phyloP scores from a whole-genome alignment of 2,113 vertebrate genomes.

The Empidonax alnorum region DNA sequence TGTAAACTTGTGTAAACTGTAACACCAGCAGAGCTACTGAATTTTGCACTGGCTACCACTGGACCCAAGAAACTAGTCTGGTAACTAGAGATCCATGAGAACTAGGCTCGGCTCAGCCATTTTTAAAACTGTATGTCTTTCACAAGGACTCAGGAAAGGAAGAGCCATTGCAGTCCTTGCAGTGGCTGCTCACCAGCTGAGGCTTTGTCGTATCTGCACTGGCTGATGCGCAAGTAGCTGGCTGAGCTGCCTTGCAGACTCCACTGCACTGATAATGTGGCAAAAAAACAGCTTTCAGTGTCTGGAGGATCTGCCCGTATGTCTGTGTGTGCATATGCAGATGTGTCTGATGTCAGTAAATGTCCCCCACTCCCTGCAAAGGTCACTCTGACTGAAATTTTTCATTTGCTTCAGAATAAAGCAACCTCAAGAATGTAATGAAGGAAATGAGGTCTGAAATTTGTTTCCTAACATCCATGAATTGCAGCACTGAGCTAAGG shows the following conservation, averaged over 20 bases:
- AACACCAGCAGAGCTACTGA: slow-evolving; percentile 39
- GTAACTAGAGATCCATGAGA: not conserved
- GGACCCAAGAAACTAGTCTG: not conserved
- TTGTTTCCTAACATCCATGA: slow-evolving; percentile 37
- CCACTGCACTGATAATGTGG: not conserved
- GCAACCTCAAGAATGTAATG: not conserved
- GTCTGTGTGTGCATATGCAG: not conserved
- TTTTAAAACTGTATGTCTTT: not conserved
- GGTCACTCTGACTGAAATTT: slow-evolving; percentile 31
- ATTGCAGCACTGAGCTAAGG: not conserved
- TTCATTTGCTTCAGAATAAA: slow-evolving; percentile 48
- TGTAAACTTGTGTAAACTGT: slow-evolving; percentile 13
- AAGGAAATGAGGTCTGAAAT: slow-evolving; percentile 54
- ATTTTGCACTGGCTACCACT: slow-evolving; percentile 6
- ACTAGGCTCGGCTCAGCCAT: not conserved
- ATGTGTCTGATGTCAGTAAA: not conserved
- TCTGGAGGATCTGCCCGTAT: not conserved
- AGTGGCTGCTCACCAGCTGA: not conserved
- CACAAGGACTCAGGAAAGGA: not conserved
- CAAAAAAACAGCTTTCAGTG: not conserved
- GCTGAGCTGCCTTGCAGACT: slow-evolving; percentile 4
- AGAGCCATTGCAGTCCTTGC: not conserved
- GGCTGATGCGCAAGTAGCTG: not conserved
- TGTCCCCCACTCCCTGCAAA: not conserved
- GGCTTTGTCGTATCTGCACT: not conserved